Conservation (phyloP, 2,888 invertebrate genomes). For the Ferrisia virgata region DNA sequence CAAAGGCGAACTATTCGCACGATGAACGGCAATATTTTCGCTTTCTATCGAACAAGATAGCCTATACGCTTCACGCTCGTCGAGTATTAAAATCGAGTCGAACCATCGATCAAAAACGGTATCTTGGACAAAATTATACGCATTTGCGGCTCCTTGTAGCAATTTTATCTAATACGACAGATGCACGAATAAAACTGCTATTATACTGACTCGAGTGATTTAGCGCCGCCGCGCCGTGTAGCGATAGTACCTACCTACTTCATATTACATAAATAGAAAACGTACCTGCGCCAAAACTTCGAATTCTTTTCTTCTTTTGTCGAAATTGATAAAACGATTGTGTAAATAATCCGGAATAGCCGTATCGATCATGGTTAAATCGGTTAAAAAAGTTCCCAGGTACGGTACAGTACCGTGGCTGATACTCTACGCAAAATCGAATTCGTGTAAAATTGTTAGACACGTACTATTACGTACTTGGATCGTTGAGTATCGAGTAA, state of each 20-base stretch:
- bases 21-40: not conserved
- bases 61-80: slow-evolving; percentile 87
- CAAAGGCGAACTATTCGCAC: not conserved
- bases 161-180: slow-evolving; percentile 70
- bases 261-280: not conserved
- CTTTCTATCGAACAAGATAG: slow-evolving; percentile 87
- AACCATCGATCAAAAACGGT: slow-evolving; percentile 93
- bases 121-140: slow-evolving; percentile 84
- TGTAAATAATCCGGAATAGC: slow-evolving; percentile 79
- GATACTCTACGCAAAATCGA: slow-evolving; percentile 54
- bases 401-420: slow-evolving; percentile 96
- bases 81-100: slow-evolving; percentile 81
- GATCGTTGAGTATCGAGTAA: too few relatives aligned
- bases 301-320: slow-evolving; percentile 96
- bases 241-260: not conserved
- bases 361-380: slow-evolving; percentile 97
- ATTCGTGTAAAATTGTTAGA: too few relatives aligned
- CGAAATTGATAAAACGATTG: slow-evolving; percentile 92
- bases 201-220: too few relatives aligned
- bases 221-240: too few relatives aligned
- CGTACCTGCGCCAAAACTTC: slow-evolving; percentile 83
- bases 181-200: too few relatives aligned
- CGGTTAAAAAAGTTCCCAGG: slow-evolving; percentile 95
- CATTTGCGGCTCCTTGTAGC: slow-evolving; percentile 92
- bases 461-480: not conserved